Conservation (phyloP, 2,113 vertebrate species). For the Tetraodon nigroviridis region DNA sequence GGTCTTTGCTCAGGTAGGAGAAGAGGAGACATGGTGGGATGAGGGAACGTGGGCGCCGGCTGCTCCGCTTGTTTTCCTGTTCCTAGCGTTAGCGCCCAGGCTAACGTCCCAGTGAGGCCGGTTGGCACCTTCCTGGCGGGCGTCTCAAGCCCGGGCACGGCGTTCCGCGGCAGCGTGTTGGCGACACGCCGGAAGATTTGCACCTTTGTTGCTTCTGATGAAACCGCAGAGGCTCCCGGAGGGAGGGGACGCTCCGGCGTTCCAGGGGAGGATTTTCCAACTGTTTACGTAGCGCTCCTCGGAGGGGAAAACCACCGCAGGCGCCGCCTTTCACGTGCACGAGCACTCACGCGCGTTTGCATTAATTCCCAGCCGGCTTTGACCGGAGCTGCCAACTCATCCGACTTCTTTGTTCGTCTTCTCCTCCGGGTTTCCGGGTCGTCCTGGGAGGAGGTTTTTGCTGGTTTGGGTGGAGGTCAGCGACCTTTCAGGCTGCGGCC, state of each 20-base stretch:
- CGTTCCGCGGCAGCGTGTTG: constrained; percentile 38
- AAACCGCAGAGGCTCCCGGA: constrained; percentile 55
- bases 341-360: too few species aligned
- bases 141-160: constrained; percentile 50
- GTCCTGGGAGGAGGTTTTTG: too few species aligned
- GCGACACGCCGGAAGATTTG: constrained; percentile 45
- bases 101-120: constrained; percentile 6
- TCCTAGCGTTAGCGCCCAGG: too few species aligned
- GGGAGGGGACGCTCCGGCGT: constrained; percentile 41
- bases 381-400: too few species aligned
- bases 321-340: neutral
- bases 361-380: too few species aligned
- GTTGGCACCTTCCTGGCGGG: constrained; percentile 24
- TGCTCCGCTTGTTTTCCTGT: too few species aligned
- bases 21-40: neutral
- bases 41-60: neutral
- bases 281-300: constrained; percentile 53
- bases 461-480: too few species aligned
- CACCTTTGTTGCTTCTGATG: constrained; percentile 37
- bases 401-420: too few species aligned
- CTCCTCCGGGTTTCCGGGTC: too few species aligned
- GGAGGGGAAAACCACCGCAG: neutral
- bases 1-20: constrained; percentile 2
- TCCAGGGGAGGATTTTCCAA: constrained; percentile 51
- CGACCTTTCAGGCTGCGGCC: too few species aligned